These are phyloP conservation scores for Pogonophryne albipinna DNA, from an alignment of 2,797 vertebrate species.

Conservation along the genomic window DNA sequence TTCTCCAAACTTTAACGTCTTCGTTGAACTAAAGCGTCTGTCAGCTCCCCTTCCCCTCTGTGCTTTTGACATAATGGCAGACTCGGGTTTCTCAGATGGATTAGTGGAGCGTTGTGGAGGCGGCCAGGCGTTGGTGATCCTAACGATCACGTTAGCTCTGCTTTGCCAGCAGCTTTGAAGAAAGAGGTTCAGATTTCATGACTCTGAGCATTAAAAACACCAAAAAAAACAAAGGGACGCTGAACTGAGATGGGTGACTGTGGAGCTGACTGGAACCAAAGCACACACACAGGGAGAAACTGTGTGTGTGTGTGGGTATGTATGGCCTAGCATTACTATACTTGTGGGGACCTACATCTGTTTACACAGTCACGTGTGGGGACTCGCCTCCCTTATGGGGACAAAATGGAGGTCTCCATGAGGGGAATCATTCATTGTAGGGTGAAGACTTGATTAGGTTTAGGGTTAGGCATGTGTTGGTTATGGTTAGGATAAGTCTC, in stretches of 20 bases:
- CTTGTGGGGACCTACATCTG: no score
- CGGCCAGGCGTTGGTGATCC: slow-evolving; percentile 9
- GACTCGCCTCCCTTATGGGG: no score
- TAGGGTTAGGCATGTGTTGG: no score
- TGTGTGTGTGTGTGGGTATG: no score
- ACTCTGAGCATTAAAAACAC: slow-evolving; percentile 29
- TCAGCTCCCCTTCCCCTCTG: neutral
- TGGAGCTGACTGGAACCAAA: neutral
- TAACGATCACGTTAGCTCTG: slow-evolving; percentile 21
- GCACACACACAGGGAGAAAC: neutral
- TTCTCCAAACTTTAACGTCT: slow-evolving; percentile 1
- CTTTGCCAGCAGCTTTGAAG: slow-evolving; percentile 34
- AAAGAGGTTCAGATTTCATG: slow-evolving; percentile 37
- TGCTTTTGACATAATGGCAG: neutral
- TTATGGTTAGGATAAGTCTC: no score
- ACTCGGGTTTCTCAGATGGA: slow-evolving; percentile 27
- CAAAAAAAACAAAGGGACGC: neutral
- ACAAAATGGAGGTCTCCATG: no score
- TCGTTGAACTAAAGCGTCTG: neutral
- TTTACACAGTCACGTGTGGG: no score
- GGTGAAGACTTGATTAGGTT: no score
- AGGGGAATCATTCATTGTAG: no score
- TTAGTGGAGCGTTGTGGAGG: slow-evolving; percentile 8
- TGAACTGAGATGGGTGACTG: slow-evolving; percentile 8
- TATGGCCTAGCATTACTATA: no score